A percentile compares a stretch with the other conserved stretches of the same genome.
Evolutionary conservation across 1,140 invertebrate genomes (phyloP).

Genomic region (Cydia fagiglandana): DNA sequence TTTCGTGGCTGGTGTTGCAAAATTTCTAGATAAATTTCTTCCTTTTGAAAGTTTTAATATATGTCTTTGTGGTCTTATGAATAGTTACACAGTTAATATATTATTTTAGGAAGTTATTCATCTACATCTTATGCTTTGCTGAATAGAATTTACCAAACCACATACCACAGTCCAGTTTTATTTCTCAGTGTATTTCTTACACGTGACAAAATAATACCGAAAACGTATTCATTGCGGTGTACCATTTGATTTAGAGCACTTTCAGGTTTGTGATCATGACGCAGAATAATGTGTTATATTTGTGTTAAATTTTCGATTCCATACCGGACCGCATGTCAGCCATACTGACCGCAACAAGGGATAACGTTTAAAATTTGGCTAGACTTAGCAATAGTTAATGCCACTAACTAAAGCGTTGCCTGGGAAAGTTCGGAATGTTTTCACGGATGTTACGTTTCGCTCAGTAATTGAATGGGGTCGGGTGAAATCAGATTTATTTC

Average conservation of each 20-base stretch:
- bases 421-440: slow-evolving; percentile 35
- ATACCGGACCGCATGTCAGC: background rate
- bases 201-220: too few relatives aligned
- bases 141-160: too few relatives aligned
- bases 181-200: too few relatives aligned
- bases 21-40: background rate
- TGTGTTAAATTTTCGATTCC: background rate
- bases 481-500: slow-evolving; percentile 42
- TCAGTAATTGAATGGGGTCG: slow-evolving; percentile 34
- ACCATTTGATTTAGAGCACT: background rate
- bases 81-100: background rate
- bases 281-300: background rate
- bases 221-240: background rate
- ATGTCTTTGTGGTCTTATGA: slow-evolving; percentile 6
- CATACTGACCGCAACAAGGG: background rate
- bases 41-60: background rate
- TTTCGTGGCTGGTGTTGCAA: background rate
- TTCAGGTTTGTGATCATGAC: background rate
- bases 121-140: too few relatives aligned
- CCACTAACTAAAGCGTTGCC: background rate
- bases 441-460: slow-evolving; percentile 33
- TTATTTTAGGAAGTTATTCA: too few relatives aligned
- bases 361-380: slow-evolving; percentile 10
- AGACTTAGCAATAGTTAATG: slow-evolving; percentile 6
- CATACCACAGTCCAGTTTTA: too few relatives aligned